These are phyloP conservation scores for Perccottus glenii DNA, from an alignment of 2,113 vertebrate species.

Conservation along the genomic window DNA sequence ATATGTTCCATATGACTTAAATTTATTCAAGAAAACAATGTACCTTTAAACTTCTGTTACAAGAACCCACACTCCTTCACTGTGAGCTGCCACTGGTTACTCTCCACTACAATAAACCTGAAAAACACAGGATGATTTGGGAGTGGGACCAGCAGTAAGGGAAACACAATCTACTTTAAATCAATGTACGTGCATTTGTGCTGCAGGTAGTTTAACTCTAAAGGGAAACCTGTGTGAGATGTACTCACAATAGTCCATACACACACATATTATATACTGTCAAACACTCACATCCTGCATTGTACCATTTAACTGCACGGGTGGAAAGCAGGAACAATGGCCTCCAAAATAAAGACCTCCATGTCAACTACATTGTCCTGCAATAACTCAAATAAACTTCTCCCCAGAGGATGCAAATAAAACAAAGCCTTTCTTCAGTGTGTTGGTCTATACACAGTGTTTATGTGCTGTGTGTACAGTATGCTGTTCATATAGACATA, in stretches of 20 bases:
- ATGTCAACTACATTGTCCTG: slow-evolving; percentile 50
- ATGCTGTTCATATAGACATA: slow-evolving; percentile 19
- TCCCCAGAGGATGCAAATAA: slow-evolving; percentile 20
- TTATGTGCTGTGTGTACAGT: neutral
- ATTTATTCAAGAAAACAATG: no score
- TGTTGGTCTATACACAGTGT: slow-evolving; percentile 10
- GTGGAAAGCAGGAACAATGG: slow-evolving; percentile 40
- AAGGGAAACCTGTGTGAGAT: neutral
- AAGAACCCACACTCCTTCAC: no score
- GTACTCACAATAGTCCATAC: neutral
- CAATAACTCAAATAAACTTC: slow-evolving; percentile 53
- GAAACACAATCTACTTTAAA: neutral
- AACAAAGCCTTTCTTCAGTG: slow-evolving; percentile 16
- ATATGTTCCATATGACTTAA: no score
- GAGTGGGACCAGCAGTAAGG: no score
- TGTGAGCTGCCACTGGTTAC: no score
- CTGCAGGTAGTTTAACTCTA: no score
- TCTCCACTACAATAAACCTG: no score
- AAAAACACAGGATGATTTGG: no score
- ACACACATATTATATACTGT: slow-evolving; percentile 1
- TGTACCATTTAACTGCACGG: slow-evolving; percentile 3
- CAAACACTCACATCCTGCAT: slow-evolving; percentile 1
- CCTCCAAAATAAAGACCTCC: slow-evolving; percentile 41
- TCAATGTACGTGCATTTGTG: neutral
- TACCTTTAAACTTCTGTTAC: no score